phyloP scores from a whole-genome alignment of 2,113 vertebrate species.

The Tyto alba region DNA sequence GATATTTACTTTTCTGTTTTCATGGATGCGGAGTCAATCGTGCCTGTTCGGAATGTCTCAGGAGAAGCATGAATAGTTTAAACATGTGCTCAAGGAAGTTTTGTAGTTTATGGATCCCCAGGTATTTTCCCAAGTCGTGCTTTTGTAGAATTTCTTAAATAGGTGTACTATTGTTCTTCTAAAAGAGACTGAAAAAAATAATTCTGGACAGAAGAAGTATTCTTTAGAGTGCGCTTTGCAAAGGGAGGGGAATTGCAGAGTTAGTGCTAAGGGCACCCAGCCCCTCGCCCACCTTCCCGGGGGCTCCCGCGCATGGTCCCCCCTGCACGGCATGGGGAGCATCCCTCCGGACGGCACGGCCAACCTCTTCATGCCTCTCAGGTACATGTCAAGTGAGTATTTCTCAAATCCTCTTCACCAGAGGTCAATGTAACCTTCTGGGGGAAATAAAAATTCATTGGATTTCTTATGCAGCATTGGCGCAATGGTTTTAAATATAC shows the following conservation, averaged over 20 bases:
- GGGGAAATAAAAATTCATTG: not conserved
- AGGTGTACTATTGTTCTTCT: not conserved
- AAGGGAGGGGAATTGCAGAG: not conserved
- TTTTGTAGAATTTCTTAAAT: not conserved
- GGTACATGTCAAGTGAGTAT: not conserved
- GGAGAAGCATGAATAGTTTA: conserved; percentile 15
- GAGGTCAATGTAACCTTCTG: not conserved
- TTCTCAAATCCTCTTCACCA: not conserved
- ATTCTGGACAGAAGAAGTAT: not conserved
- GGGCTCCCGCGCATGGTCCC: not conserved
- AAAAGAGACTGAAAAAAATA: not conserved
- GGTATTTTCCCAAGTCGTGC: not conserved
- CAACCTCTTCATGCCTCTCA: not conserved
- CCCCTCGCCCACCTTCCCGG: rapidly evolving
- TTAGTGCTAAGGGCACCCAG: not conserved
- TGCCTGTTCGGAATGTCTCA: not conserved
- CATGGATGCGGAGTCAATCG: not conserved
- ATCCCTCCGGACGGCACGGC: not conserved
- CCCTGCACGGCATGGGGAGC: too few relatives aligned
- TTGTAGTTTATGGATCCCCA: conserved; percentile 19
- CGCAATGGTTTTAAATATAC: not conserved
- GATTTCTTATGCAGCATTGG: not conserved
- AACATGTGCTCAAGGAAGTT: conserved; percentile 35
- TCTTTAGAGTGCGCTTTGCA: not conserved
- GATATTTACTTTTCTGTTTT: conserved; percentile 22